Conservation (phyloP, 2,888 invertebrate species). For the Megamerina dolium region DNA sequence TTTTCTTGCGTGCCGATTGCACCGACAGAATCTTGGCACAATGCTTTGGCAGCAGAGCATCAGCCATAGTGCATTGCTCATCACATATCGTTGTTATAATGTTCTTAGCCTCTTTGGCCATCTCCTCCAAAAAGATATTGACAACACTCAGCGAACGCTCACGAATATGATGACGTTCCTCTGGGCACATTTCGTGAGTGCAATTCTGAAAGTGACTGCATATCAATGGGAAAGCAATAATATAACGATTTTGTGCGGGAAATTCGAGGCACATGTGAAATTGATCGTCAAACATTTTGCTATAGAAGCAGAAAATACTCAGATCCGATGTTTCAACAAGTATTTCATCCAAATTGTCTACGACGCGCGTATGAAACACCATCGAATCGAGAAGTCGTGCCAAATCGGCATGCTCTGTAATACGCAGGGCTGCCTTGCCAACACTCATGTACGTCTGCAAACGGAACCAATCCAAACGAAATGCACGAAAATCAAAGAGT, state of each 20-base stretch:
- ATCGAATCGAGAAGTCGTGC: conserved; percentile 91
- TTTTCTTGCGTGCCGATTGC: conserved; percentile 82
- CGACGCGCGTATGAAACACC: conserved; percentile 96
- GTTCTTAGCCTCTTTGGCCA: conserved; percentile 98
- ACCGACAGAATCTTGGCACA: conserved; percentile 88
- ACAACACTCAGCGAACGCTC: conserved; percentile 93
- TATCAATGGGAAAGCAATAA: conserved; percentile 94
- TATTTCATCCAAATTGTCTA: conserved; percentile 95
- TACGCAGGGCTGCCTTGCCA: conserved; percentile 68
- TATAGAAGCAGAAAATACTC: conserved; percentile 96
- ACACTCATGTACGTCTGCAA: conserved; percentile 91
- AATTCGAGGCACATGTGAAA: conserved; percentile 99
- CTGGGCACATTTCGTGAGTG: conserved; percentile 96
- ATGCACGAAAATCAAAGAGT: conserved; percentile 89
- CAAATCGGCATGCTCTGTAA: conserved; percentile 79
- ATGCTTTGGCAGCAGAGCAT: conserved; percentile 90
- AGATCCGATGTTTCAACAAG: conserved; percentile 95
- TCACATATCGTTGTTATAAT: conserved; percentile 98
- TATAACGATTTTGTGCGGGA: conserved; percentile 96
- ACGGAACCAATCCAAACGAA: conserved; percentile 95
- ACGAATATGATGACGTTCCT: conserved; percentile 94
- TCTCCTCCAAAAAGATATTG: conserved; percentile 96
- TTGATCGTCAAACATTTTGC: conserved; percentile 93
- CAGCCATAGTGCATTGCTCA: conserved; percentile 95
- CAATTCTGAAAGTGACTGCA: conserved; percentile 98